Evolutionary conservation across 2,797 vertebrate species (phyloP).

Genomic region (Oryzias sinensis): DNA sequence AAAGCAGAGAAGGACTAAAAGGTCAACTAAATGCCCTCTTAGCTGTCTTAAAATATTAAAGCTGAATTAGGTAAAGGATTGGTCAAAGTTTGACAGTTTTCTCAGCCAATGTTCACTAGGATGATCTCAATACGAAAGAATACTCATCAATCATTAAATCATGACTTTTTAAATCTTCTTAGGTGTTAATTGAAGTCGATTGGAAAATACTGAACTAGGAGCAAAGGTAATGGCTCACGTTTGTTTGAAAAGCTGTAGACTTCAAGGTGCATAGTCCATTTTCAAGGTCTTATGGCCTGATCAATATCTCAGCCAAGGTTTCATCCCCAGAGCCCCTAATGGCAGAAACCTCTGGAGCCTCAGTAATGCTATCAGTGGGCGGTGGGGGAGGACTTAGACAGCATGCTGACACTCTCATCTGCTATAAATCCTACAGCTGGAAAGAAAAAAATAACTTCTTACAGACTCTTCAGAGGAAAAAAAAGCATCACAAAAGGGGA

Average conservation of each 20-base stretch:
- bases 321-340: constrained; percentile 93
- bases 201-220: constrained; percentile 15
- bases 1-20: constrained; percentile 63
- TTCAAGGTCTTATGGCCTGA: constrained; percentile 85
- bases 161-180: constrained; percentile 24
- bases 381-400: constrained; percentile 80
- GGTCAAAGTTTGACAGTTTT: constrained; percentile 45
- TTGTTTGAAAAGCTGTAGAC: constrained; percentile 53
- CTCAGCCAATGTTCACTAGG: constrained; percentile 33
- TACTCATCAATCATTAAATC: constrained; percentile 2
- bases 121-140: background rate
- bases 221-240: constrained; percentile 39
- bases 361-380: constrained; percentile 93
- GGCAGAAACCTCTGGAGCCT: constrained; percentile 92
- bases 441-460: constrained; percentile 73
- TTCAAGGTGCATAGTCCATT: constrained; percentile 79
- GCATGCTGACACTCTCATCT: constrained; percentile 80
- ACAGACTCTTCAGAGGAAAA: constrained; percentile 53
- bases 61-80: constrained; percentile 58
- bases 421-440: constrained; percentile 80
- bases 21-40: constrained; percentile 60
- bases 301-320: constrained; percentile 95
- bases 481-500: constrained; percentile 53
- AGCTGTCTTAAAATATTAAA: constrained; percentile 74
- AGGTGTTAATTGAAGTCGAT: constrained; percentile 18